Conservation (phyloP, 2,113 vertebrate species). For the Dasyornis broadbenti region DNA sequence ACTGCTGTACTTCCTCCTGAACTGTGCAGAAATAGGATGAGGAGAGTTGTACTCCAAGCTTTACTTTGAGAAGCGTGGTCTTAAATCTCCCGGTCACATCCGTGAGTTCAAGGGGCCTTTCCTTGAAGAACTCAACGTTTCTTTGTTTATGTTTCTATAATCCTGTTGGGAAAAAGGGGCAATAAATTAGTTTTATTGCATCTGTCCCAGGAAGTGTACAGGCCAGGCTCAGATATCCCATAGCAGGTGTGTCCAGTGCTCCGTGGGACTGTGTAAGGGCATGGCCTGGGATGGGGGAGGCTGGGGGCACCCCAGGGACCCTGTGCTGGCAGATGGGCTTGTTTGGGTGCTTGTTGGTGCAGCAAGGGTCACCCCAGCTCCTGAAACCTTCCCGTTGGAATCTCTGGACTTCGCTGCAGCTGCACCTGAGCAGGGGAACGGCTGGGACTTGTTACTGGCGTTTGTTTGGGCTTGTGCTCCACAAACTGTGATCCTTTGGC, state of each 20-base stretch:
- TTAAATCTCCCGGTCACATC: not conserved
- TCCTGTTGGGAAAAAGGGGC: not conserved
- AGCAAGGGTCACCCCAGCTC: not conserved
- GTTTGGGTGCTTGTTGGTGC: not conserved
- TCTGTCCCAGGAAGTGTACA: not conserved
- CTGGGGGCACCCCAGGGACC: not conserved
- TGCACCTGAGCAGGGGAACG: too few relatives aligned
- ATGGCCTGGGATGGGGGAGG: not conserved
- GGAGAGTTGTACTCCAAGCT: not conserved
- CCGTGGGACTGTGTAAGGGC: rapidly evolving
- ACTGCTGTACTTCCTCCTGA: not conserved
- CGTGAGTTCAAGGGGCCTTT: not conserved
- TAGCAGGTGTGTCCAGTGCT: not conserved
- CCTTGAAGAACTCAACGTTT: not conserved
- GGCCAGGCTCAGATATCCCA: not conserved
- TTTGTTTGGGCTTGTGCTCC: not conserved
- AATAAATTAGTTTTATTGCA: not conserved
- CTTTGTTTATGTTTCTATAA: conserved; percentile 21
- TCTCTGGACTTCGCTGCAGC: not conserved
- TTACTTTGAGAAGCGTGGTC: not conserved
- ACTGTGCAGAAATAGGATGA: not conserved
- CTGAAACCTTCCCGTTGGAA: not conserved
- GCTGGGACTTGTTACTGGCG: rapidly evolving
- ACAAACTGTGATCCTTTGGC: not conserved
- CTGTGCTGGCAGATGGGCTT: not conserved